phyloP scores from a whole-genome alignment of 2,888 invertebrate species.

The Spisula solida region DNA sequence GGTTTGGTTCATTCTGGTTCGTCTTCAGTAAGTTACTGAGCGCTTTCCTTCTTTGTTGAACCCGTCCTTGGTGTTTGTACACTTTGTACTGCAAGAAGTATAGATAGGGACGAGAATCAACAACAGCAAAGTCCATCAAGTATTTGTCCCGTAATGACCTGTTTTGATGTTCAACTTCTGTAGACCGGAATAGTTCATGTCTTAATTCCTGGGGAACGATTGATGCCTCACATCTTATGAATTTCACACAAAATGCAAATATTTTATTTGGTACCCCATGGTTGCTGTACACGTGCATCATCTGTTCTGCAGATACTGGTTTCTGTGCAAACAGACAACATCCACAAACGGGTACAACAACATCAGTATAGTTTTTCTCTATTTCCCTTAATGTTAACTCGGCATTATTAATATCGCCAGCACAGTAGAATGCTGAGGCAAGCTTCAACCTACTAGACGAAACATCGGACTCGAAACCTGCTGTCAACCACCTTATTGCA shows the following conservation, averaged over 20 bases:
- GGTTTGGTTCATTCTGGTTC: background rate
- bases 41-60: background rate
- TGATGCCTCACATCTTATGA: background rate
- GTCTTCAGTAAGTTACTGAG: background rate
- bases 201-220: background rate
- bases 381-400: background rate
- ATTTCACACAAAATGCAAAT: background rate
- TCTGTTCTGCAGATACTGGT: background rate
- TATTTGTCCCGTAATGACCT: background rate
- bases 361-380: background rate
- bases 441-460: too few species aligned
- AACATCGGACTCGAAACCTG: too few species aligned
- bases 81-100: constrained; percentile 33
- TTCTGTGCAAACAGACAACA: background rate
- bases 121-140: background rate
- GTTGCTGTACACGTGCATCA: background rate
- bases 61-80: background rate
- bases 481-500: too few species aligned
- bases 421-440: too few species aligned
- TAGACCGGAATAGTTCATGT: constrained; percentile 19
- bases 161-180: background rate
- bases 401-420: too few species aligned
- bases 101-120: constrained; percentile 19
- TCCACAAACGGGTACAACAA: background rate
- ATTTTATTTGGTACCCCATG: too few species aligned